Evolutionary conservation across 2,888 invertebrate genomes (phyloP), one percentile per base, ranked within the genome.

Genomic region (Geotrupes spiniger): DNA sequence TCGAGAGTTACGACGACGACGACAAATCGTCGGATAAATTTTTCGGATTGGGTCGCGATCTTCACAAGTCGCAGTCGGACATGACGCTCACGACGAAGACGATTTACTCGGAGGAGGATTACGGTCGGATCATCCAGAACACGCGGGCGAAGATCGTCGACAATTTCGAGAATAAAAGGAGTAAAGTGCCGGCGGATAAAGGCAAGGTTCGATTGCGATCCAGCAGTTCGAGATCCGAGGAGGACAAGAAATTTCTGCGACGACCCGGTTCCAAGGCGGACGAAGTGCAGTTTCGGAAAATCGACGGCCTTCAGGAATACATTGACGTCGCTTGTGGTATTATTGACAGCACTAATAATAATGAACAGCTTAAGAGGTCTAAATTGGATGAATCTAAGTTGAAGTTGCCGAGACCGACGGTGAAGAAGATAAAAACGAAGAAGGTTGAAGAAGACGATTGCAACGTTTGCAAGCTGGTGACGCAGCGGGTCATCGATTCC

Each of bases 11-110:
- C 4, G 52, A 56, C 25, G 42, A 49, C 12, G 33, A 41, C 33
- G 49, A 28, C 9, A 15, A 42, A 9, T 8, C 36, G 10, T 12
- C 33, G 9, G 33, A 33, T 9, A 33, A 33, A 33, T 1, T 15
- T 9, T 9, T 15, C 14, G 2, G 9, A 12, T 14, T 33, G 11
- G 65, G 63, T 4, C 53, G 59, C 17, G 55, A 58, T 27, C 55
- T 69, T 42, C 68, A 68, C 51, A 60, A 61, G 25, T 62, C 65
- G 1, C 58, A 57, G 28, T 66, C 65, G 14, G 62, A 66, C n/a
- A 64, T 63, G 47, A 59, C 63, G 0, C 56, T 66, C 9, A 51
- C 56, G 1, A 31, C 46, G 10, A 52, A 55, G 28, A 36, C 42
- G 25, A 49, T 43, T 28, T 52, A 49, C 11, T 45, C 46, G 15